Conservation (phyloP, 1,140 invertebrate species). For the Cheumatopsyche charites region DNA sequence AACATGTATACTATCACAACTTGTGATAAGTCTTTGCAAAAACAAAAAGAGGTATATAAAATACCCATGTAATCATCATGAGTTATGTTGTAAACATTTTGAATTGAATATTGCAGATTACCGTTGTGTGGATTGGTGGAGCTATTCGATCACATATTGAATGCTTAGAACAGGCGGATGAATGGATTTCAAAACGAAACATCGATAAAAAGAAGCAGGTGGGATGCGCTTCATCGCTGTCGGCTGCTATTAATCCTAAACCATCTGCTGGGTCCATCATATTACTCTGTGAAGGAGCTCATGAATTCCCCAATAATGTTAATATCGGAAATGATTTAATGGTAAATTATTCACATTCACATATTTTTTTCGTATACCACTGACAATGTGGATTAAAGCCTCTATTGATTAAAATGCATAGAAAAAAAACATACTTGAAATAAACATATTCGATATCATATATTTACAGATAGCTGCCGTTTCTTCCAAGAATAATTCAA, state of each 20-base stretch:
- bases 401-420: background rate
- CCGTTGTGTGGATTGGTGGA: conserved; percentile 44
- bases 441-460: background rate
- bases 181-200: conserved; percentile 15
- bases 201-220: conserved; percentile 13
- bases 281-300: conserved; percentile 36
- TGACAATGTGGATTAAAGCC: background rate
- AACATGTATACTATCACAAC: background rate
- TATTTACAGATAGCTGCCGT: conserved; percentile 35
- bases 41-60: conserved; percentile 20
- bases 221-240: conserved; percentile 33
- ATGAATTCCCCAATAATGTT: conserved; percentile 29
- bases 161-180: conserved; percentile 24
- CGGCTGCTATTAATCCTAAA: conserved; percentile 8
- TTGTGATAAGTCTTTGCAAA: background rate
- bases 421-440: background rate
- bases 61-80: too few species aligned
- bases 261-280: conserved; percentile 21
- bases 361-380: background rate
- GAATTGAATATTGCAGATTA: conserved; percentile 31
- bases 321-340: conserved; percentile 36
- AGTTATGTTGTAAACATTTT: too few species aligned
- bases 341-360: conserved; percentile 13
- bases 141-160: conserved; percentile 29
- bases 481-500: background rate